Conservation (phyloP, 2,797 vertebrate genomes). For the Anguilla anguilla region DNA sequence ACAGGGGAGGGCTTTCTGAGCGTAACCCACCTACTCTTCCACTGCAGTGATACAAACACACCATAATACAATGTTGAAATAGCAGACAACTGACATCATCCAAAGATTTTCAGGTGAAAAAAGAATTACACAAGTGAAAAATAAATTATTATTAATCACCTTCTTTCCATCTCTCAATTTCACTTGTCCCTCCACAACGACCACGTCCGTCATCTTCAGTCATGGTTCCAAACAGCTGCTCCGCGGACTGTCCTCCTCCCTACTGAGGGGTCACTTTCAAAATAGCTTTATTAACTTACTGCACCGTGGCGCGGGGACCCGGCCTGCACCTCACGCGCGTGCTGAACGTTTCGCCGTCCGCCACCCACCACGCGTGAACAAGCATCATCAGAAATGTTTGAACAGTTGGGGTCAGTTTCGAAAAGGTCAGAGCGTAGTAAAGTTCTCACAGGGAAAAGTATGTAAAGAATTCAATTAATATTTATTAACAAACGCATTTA, state of each 20-base stretch:
- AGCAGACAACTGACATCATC: conserved; percentile 20
- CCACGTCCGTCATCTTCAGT: conserved; percentile 98
- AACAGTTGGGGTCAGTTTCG: neutral
- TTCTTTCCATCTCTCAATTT: conserved; percentile 95
- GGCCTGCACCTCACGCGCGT: conserved; percentile 54
- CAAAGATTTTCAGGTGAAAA: neutral
- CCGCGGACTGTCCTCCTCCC: conserved; percentile 60
- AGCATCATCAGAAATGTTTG: neutral
- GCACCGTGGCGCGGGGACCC: conserved; percentile 44
- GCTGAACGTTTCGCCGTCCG: conserved; percentile 25
- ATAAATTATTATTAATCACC: conserved; percentile 64
- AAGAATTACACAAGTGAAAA: neutral
- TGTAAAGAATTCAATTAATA: neutral
- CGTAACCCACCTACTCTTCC: conserved; percentile 93
- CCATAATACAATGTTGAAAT: conserved; percentile 27
- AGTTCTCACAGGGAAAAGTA: neutral
- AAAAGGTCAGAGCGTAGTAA: neutral
- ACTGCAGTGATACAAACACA: conserved; percentile 71
- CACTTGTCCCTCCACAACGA: conserved; percentile 95
- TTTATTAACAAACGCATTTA: neutral
- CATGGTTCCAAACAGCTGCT: conserved; percentile 94
- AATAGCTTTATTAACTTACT: conserved; percentile 77
- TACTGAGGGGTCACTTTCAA: conserved; percentile 89
- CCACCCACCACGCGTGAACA: conserved; percentile 20
- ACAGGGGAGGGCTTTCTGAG: conserved; percentile 95